Percentiles rank a stretch among this genome's conserved stretches.
These are phyloP conservation scores for Datnioides undecimradiatus DNA, from an alignment of 2,113 vertebrate genomes.

Conservation along the genomic window DNA sequence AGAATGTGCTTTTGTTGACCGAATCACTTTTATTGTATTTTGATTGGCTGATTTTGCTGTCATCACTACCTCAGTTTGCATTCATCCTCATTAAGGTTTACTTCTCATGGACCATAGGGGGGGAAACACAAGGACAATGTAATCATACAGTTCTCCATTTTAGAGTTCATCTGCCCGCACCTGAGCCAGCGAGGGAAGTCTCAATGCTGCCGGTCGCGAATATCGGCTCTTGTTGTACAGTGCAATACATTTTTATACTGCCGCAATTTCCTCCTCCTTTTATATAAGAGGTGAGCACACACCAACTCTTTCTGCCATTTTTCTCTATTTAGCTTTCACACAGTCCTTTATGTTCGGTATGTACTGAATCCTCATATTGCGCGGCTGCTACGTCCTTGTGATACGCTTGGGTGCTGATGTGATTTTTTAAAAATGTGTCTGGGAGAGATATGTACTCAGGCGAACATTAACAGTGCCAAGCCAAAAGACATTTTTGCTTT, in stretches of 20 bases:
- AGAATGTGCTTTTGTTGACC: not conserved
- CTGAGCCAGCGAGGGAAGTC: not conserved
- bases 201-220: not conserved
- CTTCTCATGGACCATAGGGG: not conserved
- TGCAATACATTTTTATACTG: constrained; percentile 9
- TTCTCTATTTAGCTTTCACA: not conserved
- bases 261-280: not conserved
- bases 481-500: no score
- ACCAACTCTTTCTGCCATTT: not conserved
- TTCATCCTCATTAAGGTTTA: not conserved
- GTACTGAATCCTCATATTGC: not conserved
- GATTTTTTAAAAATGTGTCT: not conserved
- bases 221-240: not conserved
- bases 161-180: not conserved
- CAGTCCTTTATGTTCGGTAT: not conserved
- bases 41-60: not conserved
- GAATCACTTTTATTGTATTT: not conserved
- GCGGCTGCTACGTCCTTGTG: not conserved
- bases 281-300: not conserved
- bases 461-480: not conserved
- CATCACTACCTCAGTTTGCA: no score
- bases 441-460: not conserved
- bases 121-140: not conserved
- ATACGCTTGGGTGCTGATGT: no score
- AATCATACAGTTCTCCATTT: not conserved